Base-by-base conservation (phyloP, 2,113 vertebrate species). In the Regulus satrapa region DNA sequence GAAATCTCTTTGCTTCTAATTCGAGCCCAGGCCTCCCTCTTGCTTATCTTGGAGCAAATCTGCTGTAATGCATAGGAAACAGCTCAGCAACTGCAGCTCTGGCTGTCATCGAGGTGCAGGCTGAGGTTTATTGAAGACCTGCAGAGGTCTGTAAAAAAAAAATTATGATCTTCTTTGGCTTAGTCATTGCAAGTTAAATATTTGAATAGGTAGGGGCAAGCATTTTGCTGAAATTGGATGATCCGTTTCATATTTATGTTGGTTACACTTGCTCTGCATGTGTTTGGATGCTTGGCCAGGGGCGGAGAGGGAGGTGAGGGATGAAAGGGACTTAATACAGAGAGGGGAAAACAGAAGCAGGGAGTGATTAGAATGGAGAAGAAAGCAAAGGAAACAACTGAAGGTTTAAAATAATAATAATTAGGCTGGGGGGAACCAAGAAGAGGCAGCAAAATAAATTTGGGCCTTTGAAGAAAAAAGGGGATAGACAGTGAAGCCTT, bases 351-450 rank as follows among this genome's bases (percentile, higher is more conserved):
- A 81, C 1, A 6, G 83, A 79, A 85, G 69, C 92, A 90, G 21
- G 21, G 78, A 85, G 38, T 91, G 82, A 94, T 92, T 43, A 91
- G 68, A 91, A 28, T 1, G 1, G 80, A 92, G 82, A 85, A 86
- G 56, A 95, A 94, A 92, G 94, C 48, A 77, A 93, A 80, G 55
- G 62, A 69, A 92, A 54, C 51, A 73, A 69, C 67, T 85, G 71
- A 88, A 75, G 48, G 72, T 95, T 95, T 84, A 93, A 96, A 96
- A 95, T 86, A 92, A 89, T 89, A 95, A 92, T 68, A 85, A 49
- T 95, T 95, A 94, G 82, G 56, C 79, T 75, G 75, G 36, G 69
- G 74, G 80, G 45, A 56, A 58, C 38, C 1, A 4, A 92, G 64
- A 88, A 86, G 55, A 92, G 36, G 62, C 88, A 88, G 68, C 73